Base-by-base conservation (phyloP, 1,140 invertebrate genomes). In the Cyphomyrmex costatus region DNA sequence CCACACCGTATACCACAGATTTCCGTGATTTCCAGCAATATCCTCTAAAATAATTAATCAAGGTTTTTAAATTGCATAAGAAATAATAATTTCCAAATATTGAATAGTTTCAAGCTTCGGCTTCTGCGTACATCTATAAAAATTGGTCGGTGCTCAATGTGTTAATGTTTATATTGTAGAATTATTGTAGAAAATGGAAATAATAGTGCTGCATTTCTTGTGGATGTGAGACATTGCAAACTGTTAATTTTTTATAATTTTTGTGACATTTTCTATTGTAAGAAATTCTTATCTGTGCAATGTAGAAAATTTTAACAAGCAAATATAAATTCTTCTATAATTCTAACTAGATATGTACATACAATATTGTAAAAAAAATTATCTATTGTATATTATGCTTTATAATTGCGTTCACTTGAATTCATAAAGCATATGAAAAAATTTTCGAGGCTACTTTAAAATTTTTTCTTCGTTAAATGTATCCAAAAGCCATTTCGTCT, bases 401-500 rank as follows among this genome's bases (percentile, higher is more conserved):
- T 24, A 3, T 61, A 49, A 16, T 16, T 66, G n/a, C n/a, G 24
- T 16, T 61, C 21, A 19, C 63, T 53, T 16, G 12, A 80, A 61
- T 61, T 73, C 16, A 21, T 49, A 36, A 60, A n/a, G 12, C 30
- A 24, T 56, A n/a, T 42, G 10, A 65, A 24, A 33, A 27, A 65
- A 79, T 65, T 51, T 79, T 66, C 12, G 30, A 27, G n/a, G 0
- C 24, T 33, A n/a, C 24, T 61, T 83, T 36, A 46, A 73, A 83
- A 14, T 49, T 73, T 83, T n/a, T 33, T 61, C 53, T 61, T 60
- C 8, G 24, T 73, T 82, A 19, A 73, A 46, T 73, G 24, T 46
- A n/a, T 56, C 27, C 27, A n/a, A 74, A 61, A 83, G n/a, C 10
- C 42, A 74, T 83, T 73, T 27, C 27, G n/a, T 56, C 53, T 74